Evolutionary conservation across 2,888 invertebrate genomes (phyloP).

Genomic region (Nymphalis urticae): DNA sequence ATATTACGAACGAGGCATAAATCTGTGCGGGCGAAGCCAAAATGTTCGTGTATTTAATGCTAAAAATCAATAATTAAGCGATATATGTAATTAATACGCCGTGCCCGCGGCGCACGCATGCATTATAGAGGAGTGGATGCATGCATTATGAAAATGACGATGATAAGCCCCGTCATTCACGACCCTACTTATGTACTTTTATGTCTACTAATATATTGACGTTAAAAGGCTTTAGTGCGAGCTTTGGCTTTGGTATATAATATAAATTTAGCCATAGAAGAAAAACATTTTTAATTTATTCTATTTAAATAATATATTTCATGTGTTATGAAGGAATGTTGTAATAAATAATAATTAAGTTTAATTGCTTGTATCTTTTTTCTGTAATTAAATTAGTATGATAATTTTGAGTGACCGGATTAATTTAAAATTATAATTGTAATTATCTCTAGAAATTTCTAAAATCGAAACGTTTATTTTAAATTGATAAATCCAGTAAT

Average conservation of each 20-base stretch:
- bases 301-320: not conserved
- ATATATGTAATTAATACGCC: constrained; percentile 77
- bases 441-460: too few species aligned
- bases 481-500: too few species aligned
- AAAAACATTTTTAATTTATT: constrained; percentile 3
- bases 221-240: constrained; percentile 26
- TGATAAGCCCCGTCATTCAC: constrained; percentile 56
- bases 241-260: constrained; percentile 12
- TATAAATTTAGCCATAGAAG: constrained; percentile 16
- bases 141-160: constrained; percentile 69
- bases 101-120: constrained; percentile 46
- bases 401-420: too few species aligned
- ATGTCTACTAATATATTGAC: constrained; percentile 28
- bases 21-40: constrained; percentile 51
- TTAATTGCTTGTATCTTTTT: too few species aligned
- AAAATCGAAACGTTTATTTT: too few species aligned
- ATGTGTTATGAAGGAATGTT: not conserved
- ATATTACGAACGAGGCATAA: constrained; percentile 45
- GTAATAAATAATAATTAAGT: too few species aligned
- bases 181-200: constrained; percentile 41
- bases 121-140: constrained; percentile 63
- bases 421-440: too few species aligned
- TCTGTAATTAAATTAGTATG: too few species aligned
- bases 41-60: constrained; percentile 68
- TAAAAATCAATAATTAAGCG: constrained; percentile 81